Evolutionary conservation across 2,888 invertebrate species (phyloP), one percentile per base, ranked within the genome.

Genomic region (Endotricha flammealis): DNA sequence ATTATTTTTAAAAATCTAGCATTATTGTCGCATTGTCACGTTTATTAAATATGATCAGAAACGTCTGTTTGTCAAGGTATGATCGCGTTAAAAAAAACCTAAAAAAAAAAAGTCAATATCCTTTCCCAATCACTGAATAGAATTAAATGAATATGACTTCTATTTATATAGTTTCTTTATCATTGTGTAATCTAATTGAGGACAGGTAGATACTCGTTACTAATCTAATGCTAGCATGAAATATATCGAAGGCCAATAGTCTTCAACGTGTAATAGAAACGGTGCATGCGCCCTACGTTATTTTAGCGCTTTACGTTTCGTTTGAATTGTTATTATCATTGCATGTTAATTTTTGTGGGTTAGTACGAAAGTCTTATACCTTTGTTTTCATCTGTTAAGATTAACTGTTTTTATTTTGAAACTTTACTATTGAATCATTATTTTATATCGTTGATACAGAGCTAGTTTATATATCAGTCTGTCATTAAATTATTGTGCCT

Each of bases 291-390:
- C 46, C 50, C 41, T 57, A 4, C n/a, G 44, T 36, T 40, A 32
- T 29, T 37, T 46, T 49, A 40, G 41, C 46, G 65, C 67, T 66
- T 76, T 54, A 45, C 59, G 58, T 65, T 72, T 64, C 56, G 50
- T 72, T 72, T 66, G 64, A 69, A 68, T 73, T 59, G 63, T 57
- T 64, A 62, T 64, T 20, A 55, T 63, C 66, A 71, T 71, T 73
- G 81, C 81, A 81, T 81, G 80, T 69, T 58, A 54, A 55, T 77
- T 64, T 74, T 49, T 48, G 49, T 64, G 58, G 49, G 42, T 45
- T 50, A 52, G 46, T 22, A 13, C 46, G 58, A 67, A n/a, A 66
- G 64, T 60, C 58, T 53, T 60, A 55, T 64, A 68, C 67, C 70
- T 65, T 62, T 57, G 48, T 40, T 46, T 42, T 41, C 24, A 28